phyloP scores from a whole-genome alignment of 2,113 vertebrate genomes.

The Carassius auratus region DNA sequence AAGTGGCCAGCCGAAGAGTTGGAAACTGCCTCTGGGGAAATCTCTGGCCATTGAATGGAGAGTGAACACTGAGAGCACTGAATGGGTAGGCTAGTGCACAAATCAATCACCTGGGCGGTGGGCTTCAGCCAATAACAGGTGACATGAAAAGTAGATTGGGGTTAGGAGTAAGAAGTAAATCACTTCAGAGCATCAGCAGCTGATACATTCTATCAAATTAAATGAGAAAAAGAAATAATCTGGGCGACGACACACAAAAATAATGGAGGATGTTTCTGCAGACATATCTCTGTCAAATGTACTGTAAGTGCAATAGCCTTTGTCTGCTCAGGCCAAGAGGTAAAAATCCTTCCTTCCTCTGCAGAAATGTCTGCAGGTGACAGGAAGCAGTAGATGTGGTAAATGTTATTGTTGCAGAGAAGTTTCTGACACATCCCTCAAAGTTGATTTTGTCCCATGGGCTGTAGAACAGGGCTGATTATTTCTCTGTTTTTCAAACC shows the following conservation, averaged over 20 bases:
- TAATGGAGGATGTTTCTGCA: neutral
- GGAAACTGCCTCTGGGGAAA: slow-evolving; percentile 44
- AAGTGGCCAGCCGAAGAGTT: slow-evolving; percentile 34
- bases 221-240: slow-evolving; percentile 19
- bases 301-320: slow-evolving; percentile 26
- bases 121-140: slow-evolving; percentile 44
- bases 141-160: slow-evolving; percentile 22
- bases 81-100: slow-evolving; percentile 44
- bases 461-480: neutral
- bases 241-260: neutral
- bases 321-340: slow-evolving; percentile 29
- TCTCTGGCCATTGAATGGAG: slow-evolving; percentile 37
- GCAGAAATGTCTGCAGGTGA: slow-evolving; percentile 51
- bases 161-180: slow-evolving; percentile 21
- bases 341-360: slow-evolving; percentile 33
- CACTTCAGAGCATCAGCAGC: slow-evolving; percentile 1
- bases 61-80: slow-evolving; percentile 8
- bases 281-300: slow-evolving; percentile 1
- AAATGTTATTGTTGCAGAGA: slow-evolving; percentile 44
- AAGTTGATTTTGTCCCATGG: neutral
- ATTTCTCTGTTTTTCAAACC: neutral
- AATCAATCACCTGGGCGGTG: slow-evolving; percentile 47
- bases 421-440: slow-evolving; percentile 3
- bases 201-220: slow-evolving; percentile 8
- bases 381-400: slow-evolving; percentile 53